These are phyloP conservation scores for Sthenelais limicola DNA, from an alignment of 2,888 invertebrate genomes.

Conservation along the genomic window DNA sequence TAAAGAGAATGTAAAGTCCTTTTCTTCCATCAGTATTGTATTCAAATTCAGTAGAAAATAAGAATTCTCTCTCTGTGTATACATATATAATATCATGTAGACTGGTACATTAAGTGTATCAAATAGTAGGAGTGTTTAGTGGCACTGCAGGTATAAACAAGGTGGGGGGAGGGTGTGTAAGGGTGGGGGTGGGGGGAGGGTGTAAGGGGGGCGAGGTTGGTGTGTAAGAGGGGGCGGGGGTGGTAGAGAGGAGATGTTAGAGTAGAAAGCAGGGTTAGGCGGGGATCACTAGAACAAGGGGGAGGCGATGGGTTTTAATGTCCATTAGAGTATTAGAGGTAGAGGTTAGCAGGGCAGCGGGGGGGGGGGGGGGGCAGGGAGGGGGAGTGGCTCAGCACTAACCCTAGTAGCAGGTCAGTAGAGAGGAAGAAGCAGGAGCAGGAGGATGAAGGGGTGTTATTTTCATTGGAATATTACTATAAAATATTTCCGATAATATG, in stretches of 20 bases:
- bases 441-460: too few species aligned
- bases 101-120: too few species aligned
- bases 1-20: too few species aligned
- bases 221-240: background rate
- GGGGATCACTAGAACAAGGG: slow-evolving; percentile 27
- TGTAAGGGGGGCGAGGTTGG: background rate
- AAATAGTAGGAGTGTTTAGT: too few species aligned
- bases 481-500: too few species aligned
- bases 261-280: background rate
- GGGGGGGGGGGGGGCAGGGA: background rate
- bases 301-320: slow-evolving; percentile 31
- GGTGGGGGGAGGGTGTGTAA: background rate
- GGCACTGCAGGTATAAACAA: too few species aligned
- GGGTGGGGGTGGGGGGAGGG: background rate
- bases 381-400: background rate
- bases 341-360: background rate
- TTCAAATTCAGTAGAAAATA: too few species aligned
- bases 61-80: too few species aligned
- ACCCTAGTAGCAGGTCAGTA: background rate
- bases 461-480: too few species aligned
- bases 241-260: background rate
- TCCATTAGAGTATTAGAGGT: slow-evolving; percentile 37
- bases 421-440: too few species aligned
- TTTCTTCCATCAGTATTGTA: too few species aligned
- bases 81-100: too few species aligned